Percentiles rank a stretch among this genome's conserved stretches.
Evolutionary conservation across 2,797 vertebrate species (phyloP).

Genomic region (Enteromius viviparus): DNA sequence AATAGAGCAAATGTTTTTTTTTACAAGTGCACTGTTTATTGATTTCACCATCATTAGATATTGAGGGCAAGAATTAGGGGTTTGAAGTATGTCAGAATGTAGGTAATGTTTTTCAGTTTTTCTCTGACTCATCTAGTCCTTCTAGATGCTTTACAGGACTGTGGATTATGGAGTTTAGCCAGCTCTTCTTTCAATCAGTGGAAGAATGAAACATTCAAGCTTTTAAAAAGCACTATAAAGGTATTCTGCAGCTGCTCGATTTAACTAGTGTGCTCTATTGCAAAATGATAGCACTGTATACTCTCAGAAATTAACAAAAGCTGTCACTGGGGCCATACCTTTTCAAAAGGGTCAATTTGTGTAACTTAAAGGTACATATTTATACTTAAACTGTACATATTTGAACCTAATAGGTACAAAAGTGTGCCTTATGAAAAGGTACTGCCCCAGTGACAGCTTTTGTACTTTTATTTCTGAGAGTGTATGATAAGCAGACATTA

Average conservation of each 20-base stretch:
- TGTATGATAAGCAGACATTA: neutral
- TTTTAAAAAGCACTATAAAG: neutral
- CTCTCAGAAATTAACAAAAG: too few species aligned
- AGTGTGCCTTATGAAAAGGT: too few species aligned
- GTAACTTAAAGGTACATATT: too few species aligned
- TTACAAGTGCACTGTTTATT: constrained; percentile 51
- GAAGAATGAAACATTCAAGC: neutral
- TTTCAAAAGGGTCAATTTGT: too few species aligned
- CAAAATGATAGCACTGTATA: neutral
- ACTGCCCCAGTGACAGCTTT: too few species aligned
- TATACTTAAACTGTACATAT: too few species aligned
- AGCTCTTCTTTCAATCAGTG: neutral
- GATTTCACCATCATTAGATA: constrained; percentile 42
- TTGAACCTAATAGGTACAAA: too few species aligned
- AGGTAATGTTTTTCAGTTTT: constrained; percentile 25
- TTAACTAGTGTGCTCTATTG: neutral
- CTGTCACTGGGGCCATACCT: too few species aligned
- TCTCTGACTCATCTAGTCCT: neutral
- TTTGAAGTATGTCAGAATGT: constrained; percentile 40
- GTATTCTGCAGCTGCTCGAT: neutral
- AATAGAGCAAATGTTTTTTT: constrained; percentile 46
- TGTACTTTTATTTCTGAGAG: too few species aligned
- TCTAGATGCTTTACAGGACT: neutral
- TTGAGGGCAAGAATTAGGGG: constrained; percentile 38
- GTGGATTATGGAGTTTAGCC: neutral